Evolutionary conservation across 2,888 invertebrate genomes (phyloP).

Genomic region (Teinopalpus imperialis): DNA sequence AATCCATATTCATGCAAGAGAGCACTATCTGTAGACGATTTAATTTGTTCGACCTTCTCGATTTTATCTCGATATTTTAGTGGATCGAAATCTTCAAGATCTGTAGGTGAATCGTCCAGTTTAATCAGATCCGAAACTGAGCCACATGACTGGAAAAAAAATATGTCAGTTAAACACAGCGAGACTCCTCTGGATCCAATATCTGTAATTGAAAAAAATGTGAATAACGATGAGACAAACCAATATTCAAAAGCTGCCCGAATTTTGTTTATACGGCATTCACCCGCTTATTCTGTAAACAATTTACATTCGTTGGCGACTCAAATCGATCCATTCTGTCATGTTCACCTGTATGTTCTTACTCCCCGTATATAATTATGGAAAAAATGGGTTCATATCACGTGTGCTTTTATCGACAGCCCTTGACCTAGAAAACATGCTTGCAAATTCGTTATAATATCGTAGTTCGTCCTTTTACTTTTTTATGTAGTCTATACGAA

Average conservation of each 20-base stretch:
- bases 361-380: constrained; percentile 1
- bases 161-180: constrained; percentile 46
- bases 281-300: not conserved
- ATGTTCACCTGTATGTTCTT: constrained; percentile 9
- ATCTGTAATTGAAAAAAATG: not conserved
- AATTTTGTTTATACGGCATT: not conserved
- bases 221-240: not conserved
- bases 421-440: too few species aligned
- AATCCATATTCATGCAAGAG: constrained; percentile 88
- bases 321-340: constrained; percentile 8
- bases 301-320: not conserved
- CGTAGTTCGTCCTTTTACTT: too few species aligned
- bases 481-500: too few species aligned
- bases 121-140: constrained; percentile 73
- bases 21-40: constrained; percentile 81
- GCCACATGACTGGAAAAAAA: constrained; percentile 72
- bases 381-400: not conserved
- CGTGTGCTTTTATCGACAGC: too few species aligned
- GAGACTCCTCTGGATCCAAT: constrained; percentile 12
- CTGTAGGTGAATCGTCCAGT: constrained; percentile 68
- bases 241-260: not conserved
- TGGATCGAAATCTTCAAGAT: constrained; percentile 72
- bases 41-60: constrained; percentile 60
- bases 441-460: too few species aligned
- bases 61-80: constrained; percentile 61